Evolutionary conservation across 2,888 invertebrate genomes (phyloP), one percentile per base, ranked within the genome.

Genomic region (Amphimallon solstitiale): DNA sequence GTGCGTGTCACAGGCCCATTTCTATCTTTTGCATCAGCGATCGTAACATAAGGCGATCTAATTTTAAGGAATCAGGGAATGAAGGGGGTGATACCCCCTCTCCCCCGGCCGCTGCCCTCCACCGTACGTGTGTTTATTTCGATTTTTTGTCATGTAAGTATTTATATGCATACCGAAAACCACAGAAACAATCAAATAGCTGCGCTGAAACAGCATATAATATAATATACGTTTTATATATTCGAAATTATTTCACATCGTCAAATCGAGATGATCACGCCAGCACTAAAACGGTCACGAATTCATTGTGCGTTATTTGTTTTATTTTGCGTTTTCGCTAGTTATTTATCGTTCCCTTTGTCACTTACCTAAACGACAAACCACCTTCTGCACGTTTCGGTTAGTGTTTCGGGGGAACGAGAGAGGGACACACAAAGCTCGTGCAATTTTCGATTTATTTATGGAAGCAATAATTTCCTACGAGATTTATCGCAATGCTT

Each of bases 281-380:
- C 72, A 78, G 72, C 72, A 71, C 66, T 68, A 62, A 43, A 70
- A 67, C 69, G 76, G 78, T 77, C 77, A 77, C 78, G 76, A 75
- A 76, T 74, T 7, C 29, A 66, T 74, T 69, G 71, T 72, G 73
- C 72, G 29, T 35, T 45, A 43, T 67, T 69, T 52, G 43, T 56
- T 17, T 68, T 65, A 71, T 67, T 66, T 67, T 64, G 35, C 49
- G 38, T 52, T 69, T 68, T 60, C 45, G 54, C 45, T 51, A 37
- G 49, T 66, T 61, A 60, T 61, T 52, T 61, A 61, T 60, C 37
- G 52, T 43, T 43, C 48, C 34, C 63, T 63, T 14, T 59, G 45
- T 59, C 43, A 59, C 34, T 59, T 49, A 19, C 37, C 38, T 12
- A 23, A 38, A 38, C 54, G 56, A 59, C 34, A 59, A 59, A 59